A percentile compares a stretch with the other conserved stretches of the same genome.
These are phyloP conservation scores for Gymnopithys bicolor DNA, from an alignment of 2,797 vertebrate genomes.

Conservation along the genomic window DNA sequence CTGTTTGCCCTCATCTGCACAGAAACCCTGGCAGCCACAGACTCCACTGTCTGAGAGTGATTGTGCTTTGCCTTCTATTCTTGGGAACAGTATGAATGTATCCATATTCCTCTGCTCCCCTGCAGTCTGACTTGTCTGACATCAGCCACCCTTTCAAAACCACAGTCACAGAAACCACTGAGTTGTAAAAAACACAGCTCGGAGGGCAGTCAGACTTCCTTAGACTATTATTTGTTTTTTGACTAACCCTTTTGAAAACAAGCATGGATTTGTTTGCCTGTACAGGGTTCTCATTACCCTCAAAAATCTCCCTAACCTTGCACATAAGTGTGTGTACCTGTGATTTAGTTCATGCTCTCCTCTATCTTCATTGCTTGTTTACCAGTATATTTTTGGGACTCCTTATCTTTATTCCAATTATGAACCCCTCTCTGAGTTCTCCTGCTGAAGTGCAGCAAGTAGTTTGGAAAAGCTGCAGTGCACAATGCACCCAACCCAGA, in stretches of 20 bases:
- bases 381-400: not conserved
- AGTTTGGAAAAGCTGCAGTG: not conserved
- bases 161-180: not conserved
- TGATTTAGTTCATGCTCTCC: not conserved
- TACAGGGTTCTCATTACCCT: not conserved
- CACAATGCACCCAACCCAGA: rapidly evolving
- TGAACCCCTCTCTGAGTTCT: not conserved
- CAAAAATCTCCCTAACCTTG: not conserved
- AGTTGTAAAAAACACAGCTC: not conserved
- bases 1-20: not conserved
- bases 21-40: not conserved
- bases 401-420: not conserved
- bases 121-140: constrained; percentile 24
- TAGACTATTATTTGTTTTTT: not conserved
- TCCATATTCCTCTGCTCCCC: constrained; percentile 12
- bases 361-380: not conserved
- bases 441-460: not conserved
- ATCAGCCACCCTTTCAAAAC: constrained; percentile 29
- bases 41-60: not conserved
- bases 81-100: constrained; percentile 23
- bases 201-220: not conserved
- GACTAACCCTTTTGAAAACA: not conserved
- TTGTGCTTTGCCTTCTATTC: constrained; percentile 36
- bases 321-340: not conserved
- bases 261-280: not conserved